These are phyloP conservation scores for Callionymus lyra DNA, from an alignment of 2,113 vertebrate species.

Conservation along the genomic window DNA sequence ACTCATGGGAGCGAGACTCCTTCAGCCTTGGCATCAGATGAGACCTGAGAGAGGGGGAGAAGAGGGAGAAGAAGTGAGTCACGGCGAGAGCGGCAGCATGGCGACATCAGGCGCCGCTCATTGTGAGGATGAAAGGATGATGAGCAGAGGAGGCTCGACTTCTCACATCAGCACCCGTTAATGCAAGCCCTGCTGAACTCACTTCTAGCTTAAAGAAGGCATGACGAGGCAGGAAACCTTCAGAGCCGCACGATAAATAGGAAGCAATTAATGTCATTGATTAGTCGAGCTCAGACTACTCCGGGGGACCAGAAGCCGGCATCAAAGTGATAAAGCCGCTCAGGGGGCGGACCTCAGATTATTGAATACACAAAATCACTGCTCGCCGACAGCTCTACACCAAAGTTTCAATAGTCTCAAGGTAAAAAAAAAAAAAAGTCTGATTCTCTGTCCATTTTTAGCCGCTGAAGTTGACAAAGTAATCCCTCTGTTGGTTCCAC, in stretches of 20 bases:
- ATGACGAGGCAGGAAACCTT: slow-evolving; percentile 1
- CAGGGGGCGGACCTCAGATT: not conserved
- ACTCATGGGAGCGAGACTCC: slow-evolving; percentile 98
- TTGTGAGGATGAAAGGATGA: slow-evolving; percentile 24
- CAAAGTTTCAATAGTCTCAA: slow-evolving; percentile 12
- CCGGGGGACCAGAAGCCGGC: slow-evolving; percentile 2
- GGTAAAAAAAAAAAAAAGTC: slow-evolving; percentile 5
- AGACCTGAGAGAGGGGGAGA: slow-evolving; percentile 68
- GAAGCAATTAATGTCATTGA: slow-evolving; percentile 7
- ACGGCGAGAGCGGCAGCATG: slow-evolving; percentile 25
- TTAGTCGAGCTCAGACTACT: slow-evolving; percentile 3
- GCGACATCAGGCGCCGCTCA: slow-evolving; percentile 18
- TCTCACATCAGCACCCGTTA: slow-evolving; percentile 10
- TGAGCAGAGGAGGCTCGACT: slow-evolving; percentile 9
- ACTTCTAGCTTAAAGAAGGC: not conserved
- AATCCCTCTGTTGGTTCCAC: slow-evolving; percentile 11
- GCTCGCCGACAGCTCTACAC: not conserved
- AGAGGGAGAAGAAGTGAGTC: slow-evolving; percentile 26
- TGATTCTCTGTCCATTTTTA: not conserved
- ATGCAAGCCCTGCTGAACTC: not conserved
- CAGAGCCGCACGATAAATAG: slow-evolving; percentile 7
- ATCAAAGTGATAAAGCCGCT: not conserved
- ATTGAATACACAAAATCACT: no score
- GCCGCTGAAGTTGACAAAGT: slow-evolving; percentile 19
- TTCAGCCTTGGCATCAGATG: slow-evolving; percentile 99